phyloP scores from a whole-genome alignment of 2,797 vertebrate species.

The Ctenopoma multispine region DNA sequence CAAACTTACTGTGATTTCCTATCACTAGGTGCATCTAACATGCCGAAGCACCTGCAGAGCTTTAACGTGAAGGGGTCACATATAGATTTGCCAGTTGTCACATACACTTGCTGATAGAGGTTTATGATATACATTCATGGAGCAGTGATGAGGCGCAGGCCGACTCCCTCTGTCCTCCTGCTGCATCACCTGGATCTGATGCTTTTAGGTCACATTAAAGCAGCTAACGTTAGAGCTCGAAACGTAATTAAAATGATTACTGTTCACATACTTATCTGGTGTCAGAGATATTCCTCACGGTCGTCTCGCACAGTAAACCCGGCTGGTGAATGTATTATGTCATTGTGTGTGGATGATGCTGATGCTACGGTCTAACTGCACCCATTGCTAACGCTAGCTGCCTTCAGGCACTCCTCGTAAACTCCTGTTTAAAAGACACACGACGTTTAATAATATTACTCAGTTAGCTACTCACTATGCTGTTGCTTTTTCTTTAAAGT shows the following conservation, averaged over 20 bases:
- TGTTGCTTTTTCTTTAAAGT: neutral
- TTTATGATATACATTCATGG: neutral
- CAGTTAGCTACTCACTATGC: neutral
- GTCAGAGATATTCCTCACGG: neutral
- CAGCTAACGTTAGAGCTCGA: neutral
- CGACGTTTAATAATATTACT: neutral
- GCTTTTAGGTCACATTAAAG: conserved; percentile 28
- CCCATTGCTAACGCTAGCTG: conserved; percentile 59
- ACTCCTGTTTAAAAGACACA: fast-evolving
- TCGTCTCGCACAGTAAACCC: neutral
- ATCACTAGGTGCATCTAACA: neutral
- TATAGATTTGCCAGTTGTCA: neutral
- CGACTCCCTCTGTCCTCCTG: conserved; percentile 36
- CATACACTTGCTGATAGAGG: neutral
- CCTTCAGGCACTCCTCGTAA: conserved; percentile 50
- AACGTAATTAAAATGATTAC: neutral
- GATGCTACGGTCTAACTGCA: conserved; percentile 48
- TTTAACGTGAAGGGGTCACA: neutral
- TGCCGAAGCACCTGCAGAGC: neutral
- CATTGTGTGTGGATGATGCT: conserved; percentile 26
- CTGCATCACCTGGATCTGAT: conserved; percentile 25
- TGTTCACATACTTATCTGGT: conserved; percentile 49
- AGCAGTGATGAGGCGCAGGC: conserved; percentile 36
- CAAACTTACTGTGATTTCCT: neutral
- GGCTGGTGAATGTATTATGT: conserved; percentile 7